phyloP scores from a whole-genome alignment of 2,888 invertebrate species.

The Chymomyza procnemis region DNA sequence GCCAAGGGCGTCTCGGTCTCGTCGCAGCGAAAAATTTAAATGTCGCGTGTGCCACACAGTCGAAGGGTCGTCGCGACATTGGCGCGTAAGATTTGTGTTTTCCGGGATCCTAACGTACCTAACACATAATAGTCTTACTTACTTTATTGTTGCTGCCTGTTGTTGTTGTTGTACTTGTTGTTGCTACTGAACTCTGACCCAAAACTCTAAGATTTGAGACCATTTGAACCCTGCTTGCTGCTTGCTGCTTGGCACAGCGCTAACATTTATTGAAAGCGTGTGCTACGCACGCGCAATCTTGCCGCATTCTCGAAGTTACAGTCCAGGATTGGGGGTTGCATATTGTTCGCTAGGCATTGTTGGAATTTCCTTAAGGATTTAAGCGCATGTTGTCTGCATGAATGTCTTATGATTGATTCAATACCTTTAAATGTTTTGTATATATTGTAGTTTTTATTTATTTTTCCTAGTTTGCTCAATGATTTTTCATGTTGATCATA shows the following conservation, averaged over 20 bases:
- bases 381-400: constrained; percentile 30
- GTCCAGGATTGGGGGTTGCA: not conserved
- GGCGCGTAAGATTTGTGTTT: constrained; percentile 68
- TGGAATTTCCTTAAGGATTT: constrained; percentile 61
- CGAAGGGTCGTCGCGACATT: constrained; percentile 58
- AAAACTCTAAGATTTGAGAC: not conserved
- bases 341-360: constrained; percentile 37
- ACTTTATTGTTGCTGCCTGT: constrained; percentile 31
- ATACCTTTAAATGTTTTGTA: constrained; percentile 37
- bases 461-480: constrained; percentile 3
- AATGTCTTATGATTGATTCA: constrained; percentile 61
- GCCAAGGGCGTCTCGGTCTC: constrained; percentile 25
- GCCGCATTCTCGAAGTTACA: constrained; percentile 27
- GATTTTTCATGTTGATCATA: constrained; percentile 53
- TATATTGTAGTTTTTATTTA: constrained; percentile 45
- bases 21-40: constrained; percentile 23
- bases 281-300: constrained; percentile 68
- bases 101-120: constrained; percentile 37
- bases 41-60: constrained; percentile 49
- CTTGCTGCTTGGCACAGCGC: constrained; percentile 26
- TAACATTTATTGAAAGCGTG: constrained; percentile 71
- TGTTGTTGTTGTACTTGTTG: too few relatives aligned
- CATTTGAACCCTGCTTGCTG: not conserved
- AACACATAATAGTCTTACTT: constrained; percentile 32
- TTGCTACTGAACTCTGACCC: constrained; percentile 4